phyloP scores from a whole-genome alignment of 2,113 vertebrate species.

The Burhinus oedicnemus region DNA sequence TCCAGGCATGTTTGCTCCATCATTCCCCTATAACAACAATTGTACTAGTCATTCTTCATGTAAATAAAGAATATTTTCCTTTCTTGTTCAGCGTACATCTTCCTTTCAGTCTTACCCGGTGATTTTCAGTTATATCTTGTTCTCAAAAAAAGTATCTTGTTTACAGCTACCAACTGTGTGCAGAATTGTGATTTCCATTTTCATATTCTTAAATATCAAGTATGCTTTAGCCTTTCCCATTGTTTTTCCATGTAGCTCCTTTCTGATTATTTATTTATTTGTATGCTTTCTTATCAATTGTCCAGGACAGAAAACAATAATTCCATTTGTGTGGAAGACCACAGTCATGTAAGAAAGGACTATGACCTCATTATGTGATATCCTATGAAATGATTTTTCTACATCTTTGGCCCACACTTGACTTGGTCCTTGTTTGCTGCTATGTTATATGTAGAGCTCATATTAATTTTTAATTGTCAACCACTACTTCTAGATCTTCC shows the following conservation, averaged over 20 bases:
- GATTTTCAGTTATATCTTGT: not conserved
- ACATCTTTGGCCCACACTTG: not conserved
- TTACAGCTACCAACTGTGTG: not conserved
- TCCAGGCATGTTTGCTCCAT: not conserved
- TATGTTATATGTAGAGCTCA: not conserved
- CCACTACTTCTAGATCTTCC: not conserved
- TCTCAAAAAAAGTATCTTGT: not conserved
- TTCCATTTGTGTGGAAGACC: not conserved
- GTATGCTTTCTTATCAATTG: not conserved
- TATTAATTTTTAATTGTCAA: not conserved
- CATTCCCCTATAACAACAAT: not conserved
- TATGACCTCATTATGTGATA: not conserved
- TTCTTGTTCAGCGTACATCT: not conserved
- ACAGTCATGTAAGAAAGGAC: not conserved
- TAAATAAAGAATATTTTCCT: not conserved
- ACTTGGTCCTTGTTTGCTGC: not conserved
- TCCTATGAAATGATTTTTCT: not conserved
- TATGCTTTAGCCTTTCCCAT: not conserved
- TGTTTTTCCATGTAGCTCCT: not conserved
- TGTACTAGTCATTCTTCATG: not conserved
- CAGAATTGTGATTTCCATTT: not conserved
- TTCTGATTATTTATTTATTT: not conserved
- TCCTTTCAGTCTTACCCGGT: not conserved
- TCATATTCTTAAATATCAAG: not conserved
- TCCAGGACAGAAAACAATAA: not conserved